phyloP scores from a whole-genome alignment of 2,113 vertebrate species.

The Pomatorhinus ruficollis region DNA sequence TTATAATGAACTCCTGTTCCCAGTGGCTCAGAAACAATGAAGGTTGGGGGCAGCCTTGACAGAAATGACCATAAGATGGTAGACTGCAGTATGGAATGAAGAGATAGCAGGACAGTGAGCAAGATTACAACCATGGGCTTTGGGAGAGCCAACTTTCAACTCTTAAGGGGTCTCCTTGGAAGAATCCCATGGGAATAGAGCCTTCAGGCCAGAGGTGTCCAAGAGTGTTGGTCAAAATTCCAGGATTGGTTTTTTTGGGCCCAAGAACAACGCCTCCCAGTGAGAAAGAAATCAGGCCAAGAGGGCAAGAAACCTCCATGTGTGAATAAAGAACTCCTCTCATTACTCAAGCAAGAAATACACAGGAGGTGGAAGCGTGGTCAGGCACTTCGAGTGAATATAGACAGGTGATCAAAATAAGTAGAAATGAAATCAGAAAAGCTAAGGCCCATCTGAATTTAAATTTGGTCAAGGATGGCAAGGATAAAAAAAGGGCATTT shows the following conservation, averaged over 20 bases:
- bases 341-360: background rate
- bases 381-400: background rate
- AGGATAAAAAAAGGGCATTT: background rate
- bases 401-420: background rate
- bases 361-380: rapidly evolving
- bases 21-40: background rate
- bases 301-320: background rate
- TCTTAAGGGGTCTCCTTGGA: background rate
- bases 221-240: rapidly evolving
- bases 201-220: rapidly evolving
- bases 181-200: background rate
- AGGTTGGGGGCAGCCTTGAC: background rate
- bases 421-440: background rate
- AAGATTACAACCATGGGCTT: background rate
- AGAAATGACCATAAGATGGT: background rate
- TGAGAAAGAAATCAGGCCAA: background rate
- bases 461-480: background rate
- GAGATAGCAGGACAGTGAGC: background rate
- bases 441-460: background rate
- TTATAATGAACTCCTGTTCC: background rate
- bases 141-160: background rate
- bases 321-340: background rate
- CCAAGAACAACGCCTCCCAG: background rate
- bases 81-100: background rate
- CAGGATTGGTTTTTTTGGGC: background rate